Evolutionary conservation across 1,140 invertebrate species (phyloP).

Genomic region (Drepana arcuata): DNA sequence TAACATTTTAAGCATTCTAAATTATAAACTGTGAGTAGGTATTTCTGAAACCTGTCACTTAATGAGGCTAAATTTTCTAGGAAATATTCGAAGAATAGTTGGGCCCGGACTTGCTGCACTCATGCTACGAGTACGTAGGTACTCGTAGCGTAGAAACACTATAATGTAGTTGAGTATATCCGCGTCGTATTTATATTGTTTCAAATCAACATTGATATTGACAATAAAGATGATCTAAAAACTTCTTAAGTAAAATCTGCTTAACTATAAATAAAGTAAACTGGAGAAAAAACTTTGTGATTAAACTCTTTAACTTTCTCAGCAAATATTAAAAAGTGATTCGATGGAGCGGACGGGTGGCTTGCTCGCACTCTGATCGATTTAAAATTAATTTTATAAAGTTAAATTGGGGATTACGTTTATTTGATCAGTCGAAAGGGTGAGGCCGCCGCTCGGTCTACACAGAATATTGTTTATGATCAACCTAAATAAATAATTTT

Average conservation of each 20-base stretch:
- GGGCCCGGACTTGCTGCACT: no score
- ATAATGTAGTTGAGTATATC: no score
- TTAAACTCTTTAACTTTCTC: constrained; percentile 43
- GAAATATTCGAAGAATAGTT: no score
- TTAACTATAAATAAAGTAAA: constrained; percentile 32
- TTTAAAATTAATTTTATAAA: constrained; percentile 65
- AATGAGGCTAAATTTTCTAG: no score
- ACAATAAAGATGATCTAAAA: no score
- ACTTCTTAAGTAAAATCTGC: no score
- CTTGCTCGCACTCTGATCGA: constrained; percentile 41
- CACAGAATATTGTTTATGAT: constrained; percentile 11
- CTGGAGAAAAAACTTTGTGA: constrained; percentile 31
- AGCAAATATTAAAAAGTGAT: constrained; percentile 33
- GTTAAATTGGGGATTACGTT: constrained; percentile 66
- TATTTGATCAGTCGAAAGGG: constrained; percentile 40
- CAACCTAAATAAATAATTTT: constrained; percentile 4
- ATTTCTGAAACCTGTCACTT: no score
- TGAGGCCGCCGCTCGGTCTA: constrained; percentile 1
- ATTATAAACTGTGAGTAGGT: background rate
- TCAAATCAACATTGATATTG: no score
- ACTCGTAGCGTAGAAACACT: no score
- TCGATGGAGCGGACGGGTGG: constrained; percentile 26
- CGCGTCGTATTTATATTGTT: no score
- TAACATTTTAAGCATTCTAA: no score
- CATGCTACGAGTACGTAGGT: no score